Base-by-base conservation (phyloP, 2,888 invertebrate genomes). In the Lasioglossum villosulum region DNA sequence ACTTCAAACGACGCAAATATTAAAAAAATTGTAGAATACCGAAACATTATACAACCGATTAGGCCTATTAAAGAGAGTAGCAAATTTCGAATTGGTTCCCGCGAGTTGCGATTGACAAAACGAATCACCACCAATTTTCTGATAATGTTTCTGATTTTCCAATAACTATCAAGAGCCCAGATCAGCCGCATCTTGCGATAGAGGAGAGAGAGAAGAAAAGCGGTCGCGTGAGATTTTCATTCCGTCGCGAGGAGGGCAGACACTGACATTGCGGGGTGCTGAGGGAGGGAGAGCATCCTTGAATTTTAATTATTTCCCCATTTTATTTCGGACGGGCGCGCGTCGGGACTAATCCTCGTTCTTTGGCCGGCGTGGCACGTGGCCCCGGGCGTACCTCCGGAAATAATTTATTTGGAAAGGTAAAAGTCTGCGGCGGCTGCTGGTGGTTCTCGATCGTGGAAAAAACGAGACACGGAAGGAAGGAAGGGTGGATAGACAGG, bases 281-380 rank as follows among this genome's bases (percentile, higher is more conserved):
- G 59, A 0, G n/a, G n/a, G 14, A 59, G 27, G 70, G 42, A 37
- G 68, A 34, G 68, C 63, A 72, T 23, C 72, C 71, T 30, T 56
- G 82, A 82, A 82, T 78, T 78, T 78, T 82, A 82, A 82, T 82
- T 82, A 82, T 82, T 79, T 78, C 78, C 75, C 78, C 75, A 52
- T 82, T 82, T 79, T 75, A 78, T 74, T 59, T 75, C 71, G 80
- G 37, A 27, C 71, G 34, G 74, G 19, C 27, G 45, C 16, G 30
- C 77, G 75, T 70, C 77, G 48, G 48, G 48, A 74, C 56, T 56
- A 70, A 75, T 82, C 78, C 74, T 59, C 39, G 27, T 77, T 68
- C 76, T 66, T 37, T 42, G 48, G n/a, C 39, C 72, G 73, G 68
- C 68, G 68, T 52, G 82, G 34, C 82, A 79, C 70, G 70, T 68